A percentile compares a stretch with the other conserved stretches of the same genome.
These are phyloP conservation scores for Tragelaphus strepsiceros DNA, from an alignment of 2,113 vertebrate genomes.

Conservation along the genomic window DNA sequence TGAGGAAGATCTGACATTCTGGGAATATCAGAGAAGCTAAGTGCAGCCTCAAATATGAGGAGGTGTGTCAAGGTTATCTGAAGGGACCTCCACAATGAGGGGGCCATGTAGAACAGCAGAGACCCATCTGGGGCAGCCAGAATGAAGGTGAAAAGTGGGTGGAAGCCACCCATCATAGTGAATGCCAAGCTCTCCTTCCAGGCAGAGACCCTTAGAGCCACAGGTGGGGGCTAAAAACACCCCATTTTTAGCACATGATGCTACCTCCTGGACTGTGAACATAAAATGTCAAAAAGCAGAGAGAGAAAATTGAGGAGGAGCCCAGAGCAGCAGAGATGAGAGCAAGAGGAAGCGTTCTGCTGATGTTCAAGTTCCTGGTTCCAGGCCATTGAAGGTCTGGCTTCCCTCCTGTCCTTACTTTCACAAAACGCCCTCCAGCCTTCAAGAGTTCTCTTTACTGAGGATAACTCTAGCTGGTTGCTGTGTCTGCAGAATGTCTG, in stretches of 20 bases:
- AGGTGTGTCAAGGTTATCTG: background rate
- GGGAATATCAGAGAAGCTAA: background rate
- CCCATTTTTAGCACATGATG: background rate
- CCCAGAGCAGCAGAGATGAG: background rate
- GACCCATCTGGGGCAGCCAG: background rate
- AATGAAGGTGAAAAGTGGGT: background rate
- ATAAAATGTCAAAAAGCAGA: background rate
- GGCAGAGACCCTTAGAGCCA: background rate
- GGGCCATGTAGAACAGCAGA: background rate
- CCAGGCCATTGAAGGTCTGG: background rate
- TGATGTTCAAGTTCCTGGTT: background rate
- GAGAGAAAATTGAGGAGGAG: background rate
- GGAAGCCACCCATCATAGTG: background rate
- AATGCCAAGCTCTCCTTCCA: background rate
- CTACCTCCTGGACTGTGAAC: background rate
- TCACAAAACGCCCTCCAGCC: background rate
- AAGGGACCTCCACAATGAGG: background rate
- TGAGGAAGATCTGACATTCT: background rate
- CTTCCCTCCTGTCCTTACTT: background rate
- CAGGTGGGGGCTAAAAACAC: background rate
- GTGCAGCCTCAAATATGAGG: fast-evolving
- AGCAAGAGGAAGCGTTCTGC: background rate
- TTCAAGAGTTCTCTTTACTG: background rate
- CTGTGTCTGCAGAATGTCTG: background rate
- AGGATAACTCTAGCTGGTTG: background rate